These are phyloP conservation scores for Chloroceryle aenea DNA, from an alignment of 2,113 vertebrate species.

Conservation along the genomic window DNA sequence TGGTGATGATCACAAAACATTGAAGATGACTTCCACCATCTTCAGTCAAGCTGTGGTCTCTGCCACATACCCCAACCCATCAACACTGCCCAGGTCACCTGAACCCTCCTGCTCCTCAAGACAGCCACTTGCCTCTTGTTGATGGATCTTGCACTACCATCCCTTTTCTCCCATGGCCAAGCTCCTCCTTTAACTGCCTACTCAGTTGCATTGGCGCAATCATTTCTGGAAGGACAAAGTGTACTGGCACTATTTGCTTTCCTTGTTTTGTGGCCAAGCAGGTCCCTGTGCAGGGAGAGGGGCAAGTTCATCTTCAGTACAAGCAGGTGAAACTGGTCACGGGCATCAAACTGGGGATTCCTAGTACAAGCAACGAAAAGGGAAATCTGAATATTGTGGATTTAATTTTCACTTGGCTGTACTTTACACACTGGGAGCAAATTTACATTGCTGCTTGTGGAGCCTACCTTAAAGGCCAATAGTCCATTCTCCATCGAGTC, in stretches of 20 bases:
- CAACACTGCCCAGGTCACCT: neutral
- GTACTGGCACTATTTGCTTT: neutral
- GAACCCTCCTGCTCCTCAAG: neutral
- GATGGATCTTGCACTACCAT: neutral
- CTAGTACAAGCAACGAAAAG: neutral
- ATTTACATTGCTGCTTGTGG: neutral
- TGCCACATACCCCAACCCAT: neutral
- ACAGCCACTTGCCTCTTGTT: neutral
- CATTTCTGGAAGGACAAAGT: conserved; percentile 23
- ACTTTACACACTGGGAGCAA: neutral
- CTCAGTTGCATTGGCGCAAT: neutral
- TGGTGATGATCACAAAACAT: neutral
- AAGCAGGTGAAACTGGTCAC: neutral
- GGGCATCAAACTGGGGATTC: neutral
- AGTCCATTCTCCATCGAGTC: neutral
- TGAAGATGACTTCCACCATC: neutral
- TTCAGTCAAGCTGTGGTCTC: neutral
- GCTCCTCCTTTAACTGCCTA: conserved; percentile 44
- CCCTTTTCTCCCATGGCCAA: neutral
- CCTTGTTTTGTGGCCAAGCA: conserved; percentile 5
- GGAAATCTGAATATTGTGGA: neutral
- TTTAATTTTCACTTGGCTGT: neutral
- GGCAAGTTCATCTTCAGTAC: neutral
- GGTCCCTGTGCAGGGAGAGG: neutral
- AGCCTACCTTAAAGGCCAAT: neutral